These are phyloP conservation scores for Nibea coibor DNA, from an alignment of 2,113 vertebrate species.

Conservation along the genomic window DNA sequence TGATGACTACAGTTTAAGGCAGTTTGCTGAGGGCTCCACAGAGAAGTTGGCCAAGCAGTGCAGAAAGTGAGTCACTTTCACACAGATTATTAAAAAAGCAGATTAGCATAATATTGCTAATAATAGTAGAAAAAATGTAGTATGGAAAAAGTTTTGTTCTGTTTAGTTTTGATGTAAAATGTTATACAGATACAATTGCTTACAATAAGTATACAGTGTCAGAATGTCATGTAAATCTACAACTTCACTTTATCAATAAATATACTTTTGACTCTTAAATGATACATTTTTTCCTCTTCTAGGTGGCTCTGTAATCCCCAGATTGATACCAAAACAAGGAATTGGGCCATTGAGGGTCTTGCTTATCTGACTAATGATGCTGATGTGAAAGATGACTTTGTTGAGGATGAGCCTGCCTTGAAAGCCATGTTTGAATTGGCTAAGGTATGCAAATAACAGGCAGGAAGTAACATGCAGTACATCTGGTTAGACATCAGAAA, in stretches of 20 bases:
- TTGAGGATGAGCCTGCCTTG: conserved; percentile 92
- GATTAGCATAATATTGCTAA: not conserved
- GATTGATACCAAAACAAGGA: conserved; percentile 92
- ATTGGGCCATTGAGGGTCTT: conserved; percentile 96
- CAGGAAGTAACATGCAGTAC: not conserved
- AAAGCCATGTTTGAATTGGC: conserved; percentile 97
- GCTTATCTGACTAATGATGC: conserved; percentile 96
- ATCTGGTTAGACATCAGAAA: not conserved
- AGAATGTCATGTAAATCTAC: not conserved
- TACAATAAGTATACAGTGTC: not conserved
- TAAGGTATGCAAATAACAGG: conserved; percentile 82
- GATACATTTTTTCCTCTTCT: conserved; percentile 27
- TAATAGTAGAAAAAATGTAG: not conserved
- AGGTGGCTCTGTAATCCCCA: conserved; percentile 94
- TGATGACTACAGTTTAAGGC: conserved; percentile 93
- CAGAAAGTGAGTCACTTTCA: conserved; percentile 89
- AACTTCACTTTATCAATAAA: not conserved
- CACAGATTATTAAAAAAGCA: not conserved
- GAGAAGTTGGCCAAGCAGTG: conserved; percentile 98
- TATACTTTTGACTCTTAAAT: not conserved
- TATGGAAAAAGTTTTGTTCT: too few relatives aligned
- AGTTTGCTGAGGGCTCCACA: conserved; percentile 98
- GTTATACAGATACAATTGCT: too few relatives aligned
- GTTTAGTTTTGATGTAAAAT: too few relatives aligned
- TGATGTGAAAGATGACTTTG: conserved; percentile 98